Conservation (phyloP, 2,888 invertebrate genomes). For the Doris montereyensis region DNA sequence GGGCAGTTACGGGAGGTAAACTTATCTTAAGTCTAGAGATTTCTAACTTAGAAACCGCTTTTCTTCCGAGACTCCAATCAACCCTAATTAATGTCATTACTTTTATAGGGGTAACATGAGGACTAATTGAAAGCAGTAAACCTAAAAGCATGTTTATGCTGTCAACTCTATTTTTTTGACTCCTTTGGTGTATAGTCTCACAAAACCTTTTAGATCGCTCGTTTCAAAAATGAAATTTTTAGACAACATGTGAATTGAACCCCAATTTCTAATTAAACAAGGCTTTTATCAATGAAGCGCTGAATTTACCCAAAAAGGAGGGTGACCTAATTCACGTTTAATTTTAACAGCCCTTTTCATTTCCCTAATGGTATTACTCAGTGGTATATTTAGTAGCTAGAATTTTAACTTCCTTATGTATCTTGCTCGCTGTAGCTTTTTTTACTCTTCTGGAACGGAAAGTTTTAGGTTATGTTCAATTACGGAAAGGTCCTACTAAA, state of each 20-base stretch:
- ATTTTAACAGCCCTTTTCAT: too few relatives aligned
- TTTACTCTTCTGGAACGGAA: conserved; percentile 82
- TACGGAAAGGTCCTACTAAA: conserved; percentile 84
- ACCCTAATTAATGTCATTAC: neutral
- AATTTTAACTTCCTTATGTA: conserved; percentile 52
- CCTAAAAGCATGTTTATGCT: too few relatives aligned
- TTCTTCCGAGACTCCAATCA: neutral
- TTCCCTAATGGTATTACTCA: too few relatives aligned
- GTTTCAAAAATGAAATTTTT: too few relatives aligned
- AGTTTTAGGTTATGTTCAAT: conserved; percentile 81
- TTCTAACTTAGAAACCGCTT: neutral
- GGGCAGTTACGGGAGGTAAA: neutral
- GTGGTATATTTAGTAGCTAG: conserved; percentile 39
- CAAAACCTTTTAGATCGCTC: too few relatives aligned
- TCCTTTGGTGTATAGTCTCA: too few relatives aligned
- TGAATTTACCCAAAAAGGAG: too few relatives aligned
- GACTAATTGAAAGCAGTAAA: too few relatives aligned
- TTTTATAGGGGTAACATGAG: neutral
- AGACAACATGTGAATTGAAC: too few relatives aligned
- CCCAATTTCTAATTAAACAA: too few relatives aligned
- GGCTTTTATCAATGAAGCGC: too few relatives aligned
- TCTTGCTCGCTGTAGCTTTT: conserved; percentile 81
- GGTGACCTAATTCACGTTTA: too few relatives aligned
- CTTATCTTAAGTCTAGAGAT: neutral
- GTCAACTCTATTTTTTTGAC: neutral